Base-by-base conservation (phyloP, 2,113 vertebrate species). In the Drymodes brunneopygia region DNA sequence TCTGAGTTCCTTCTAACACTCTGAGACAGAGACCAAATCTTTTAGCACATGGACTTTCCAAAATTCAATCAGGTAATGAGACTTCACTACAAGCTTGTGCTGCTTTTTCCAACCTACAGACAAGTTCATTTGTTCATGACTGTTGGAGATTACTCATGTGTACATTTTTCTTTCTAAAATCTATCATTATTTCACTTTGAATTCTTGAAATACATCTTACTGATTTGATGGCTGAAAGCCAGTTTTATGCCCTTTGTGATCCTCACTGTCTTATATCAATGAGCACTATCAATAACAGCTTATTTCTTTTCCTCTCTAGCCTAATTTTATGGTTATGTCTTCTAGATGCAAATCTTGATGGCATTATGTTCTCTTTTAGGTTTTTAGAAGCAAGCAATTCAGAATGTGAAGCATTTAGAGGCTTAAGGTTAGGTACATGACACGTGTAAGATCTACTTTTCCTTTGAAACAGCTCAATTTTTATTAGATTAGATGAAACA, bases 401-500 rank as follows among this genome's bases (percentile, higher is more conserved):
- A 81, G 33, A 81, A 88, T 65, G 29, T 69, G 56, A 86, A 91
- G 82, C 44, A 69, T 75, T 86, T 80, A 88, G 47, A 92, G 77
- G 48, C 58, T 96, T 95, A 89, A 95, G 50, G 36, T 80, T 77
- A 95, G 62, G 36, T 84, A 67, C 45, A 62, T 58, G 81, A 88
- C 70, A 85, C 51, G 47, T 89, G 10, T 86, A 74, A 91, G 88
- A 91, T 93, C 86, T 94, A 42, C 42, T 83, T 94, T 95, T 96
- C 72, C 85, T 93, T 90, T 57, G 62, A 86, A 95, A 90, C 2
- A 3, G 62, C 38, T 93, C 82, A 93, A 71, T 95, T 95, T 86
- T 95, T 95, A 93, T 93, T 96, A 92, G 77, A 95, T 96, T 96
- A 73, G 36, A 18, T 66, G 25, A 94, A 89, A 38, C 51, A 74